phyloP scores from a whole-genome alignment of 2,888 invertebrate species.

The Willowsia nigromaculata region DNA sequence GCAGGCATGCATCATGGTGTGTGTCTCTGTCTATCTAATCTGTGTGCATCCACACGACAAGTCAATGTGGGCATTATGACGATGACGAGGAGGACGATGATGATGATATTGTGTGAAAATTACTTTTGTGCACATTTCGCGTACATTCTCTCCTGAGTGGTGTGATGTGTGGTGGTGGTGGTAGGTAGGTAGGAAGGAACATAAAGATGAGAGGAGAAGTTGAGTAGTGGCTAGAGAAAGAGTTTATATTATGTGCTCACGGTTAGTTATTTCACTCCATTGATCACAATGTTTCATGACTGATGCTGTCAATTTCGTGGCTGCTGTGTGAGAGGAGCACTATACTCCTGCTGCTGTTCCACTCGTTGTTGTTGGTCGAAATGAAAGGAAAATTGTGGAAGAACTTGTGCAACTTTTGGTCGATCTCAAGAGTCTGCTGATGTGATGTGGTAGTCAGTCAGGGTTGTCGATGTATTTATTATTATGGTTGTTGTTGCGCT shows the following conservation, averaged over 20 bases:
- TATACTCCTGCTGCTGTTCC: neutral
- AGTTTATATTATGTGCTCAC: conserved; percentile 31
- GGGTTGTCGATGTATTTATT: neutral
- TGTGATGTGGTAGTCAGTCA: conserved; percentile 11
- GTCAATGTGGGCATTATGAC: conserved; percentile 11
- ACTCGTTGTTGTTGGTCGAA: neutral
- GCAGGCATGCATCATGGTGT: neutral
- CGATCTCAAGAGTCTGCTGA: conserved; percentile 10
- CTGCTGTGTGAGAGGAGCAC: conserved; percentile 9
- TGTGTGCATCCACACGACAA: conserved; percentile 19
- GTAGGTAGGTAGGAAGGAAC: neutral
- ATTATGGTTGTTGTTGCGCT: neutral
- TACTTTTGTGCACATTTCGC: conserved; percentile 35
- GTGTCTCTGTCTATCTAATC: neutral
- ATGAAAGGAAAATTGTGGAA: conserved; percentile 4
- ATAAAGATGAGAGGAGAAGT: neutral
- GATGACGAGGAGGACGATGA: neutral
- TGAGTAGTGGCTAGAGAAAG: neutral
- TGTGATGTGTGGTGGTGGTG: conserved; percentile 8
- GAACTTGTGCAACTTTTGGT: conserved; percentile 39
- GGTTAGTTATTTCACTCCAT: conserved; percentile 49
- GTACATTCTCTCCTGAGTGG: neutral
- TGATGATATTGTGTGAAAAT: conserved; percentile 46
- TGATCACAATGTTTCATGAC: conserved; percentile 55
- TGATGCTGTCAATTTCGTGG: conserved; percentile 60